Evolutionary conservation across 2,888 invertebrate genomes (phyloP).

Genomic region (Rotaria macrura): DNA sequence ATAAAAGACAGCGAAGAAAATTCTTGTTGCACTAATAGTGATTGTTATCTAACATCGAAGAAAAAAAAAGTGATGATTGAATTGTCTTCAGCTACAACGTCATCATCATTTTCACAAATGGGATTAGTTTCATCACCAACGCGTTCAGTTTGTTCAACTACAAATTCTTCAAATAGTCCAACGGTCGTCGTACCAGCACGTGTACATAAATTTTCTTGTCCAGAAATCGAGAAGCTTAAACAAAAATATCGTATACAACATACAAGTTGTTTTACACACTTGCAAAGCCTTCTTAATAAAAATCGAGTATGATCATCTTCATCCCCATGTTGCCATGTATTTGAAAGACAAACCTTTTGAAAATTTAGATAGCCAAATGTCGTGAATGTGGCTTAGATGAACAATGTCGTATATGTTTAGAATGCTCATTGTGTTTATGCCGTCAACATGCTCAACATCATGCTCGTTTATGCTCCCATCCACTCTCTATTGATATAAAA

Average conservation of each 20-base stretch:
- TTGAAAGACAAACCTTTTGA: no score
- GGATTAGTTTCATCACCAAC: neutral
- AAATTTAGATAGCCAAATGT: neutral
- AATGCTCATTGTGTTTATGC: neutral
- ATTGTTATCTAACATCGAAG: neutral
- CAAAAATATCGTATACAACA: neutral
- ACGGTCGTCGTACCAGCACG: neutral
- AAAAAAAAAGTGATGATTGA: neutral
- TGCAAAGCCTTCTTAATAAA: neutral
- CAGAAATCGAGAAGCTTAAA: neutral
- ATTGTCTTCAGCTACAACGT: neutral
- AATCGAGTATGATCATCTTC: neutral
- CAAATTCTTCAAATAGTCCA: neutral
- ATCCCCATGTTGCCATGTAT: no score
- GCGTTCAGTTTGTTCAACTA: neutral
- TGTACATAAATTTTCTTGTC: neutral
- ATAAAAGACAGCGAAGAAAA: neutral
- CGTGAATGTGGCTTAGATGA: neutral
- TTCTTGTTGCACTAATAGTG: neutral
- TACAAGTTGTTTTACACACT: neutral
- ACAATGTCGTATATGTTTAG: neutral
- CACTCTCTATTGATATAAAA: slow-evolving; percentile 63
- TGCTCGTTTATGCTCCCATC: slow-evolving; percentile 3
- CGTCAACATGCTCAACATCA: slow-evolving; percentile 21
- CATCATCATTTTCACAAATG: neutral